These are phyloP conservation scores for Masticophis lateralis DNA, from an alignment of 2,797 vertebrate species.

Conservation along the genomic window DNA sequence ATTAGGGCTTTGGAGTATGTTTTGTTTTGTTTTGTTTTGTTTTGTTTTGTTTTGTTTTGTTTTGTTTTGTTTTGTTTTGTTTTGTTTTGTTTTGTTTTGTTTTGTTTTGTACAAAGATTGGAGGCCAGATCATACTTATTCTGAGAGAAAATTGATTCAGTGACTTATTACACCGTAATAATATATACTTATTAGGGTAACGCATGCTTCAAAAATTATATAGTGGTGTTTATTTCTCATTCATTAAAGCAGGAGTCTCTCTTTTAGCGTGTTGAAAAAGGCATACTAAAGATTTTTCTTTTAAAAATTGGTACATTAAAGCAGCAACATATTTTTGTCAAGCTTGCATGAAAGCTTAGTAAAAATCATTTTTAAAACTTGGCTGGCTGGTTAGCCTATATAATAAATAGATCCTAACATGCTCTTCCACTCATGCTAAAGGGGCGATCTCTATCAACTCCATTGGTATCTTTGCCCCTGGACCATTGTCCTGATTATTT, in stretches of 20 bases:
- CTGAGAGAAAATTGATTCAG: background rate
- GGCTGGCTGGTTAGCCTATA: background rate
- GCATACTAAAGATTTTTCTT: background rate
- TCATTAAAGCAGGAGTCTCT: background rate
- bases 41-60: too few species aligned
- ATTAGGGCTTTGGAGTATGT: background rate
- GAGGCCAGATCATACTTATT: background rate
- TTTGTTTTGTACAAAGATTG: background rate
- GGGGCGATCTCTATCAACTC: background rate
- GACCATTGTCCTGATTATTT: background rate
- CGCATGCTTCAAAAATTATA: background rate
- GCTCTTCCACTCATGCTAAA: background rate
- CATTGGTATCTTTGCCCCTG: background rate
- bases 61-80: too few species aligned
- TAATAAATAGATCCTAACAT: background rate
- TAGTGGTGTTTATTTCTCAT: background rate
- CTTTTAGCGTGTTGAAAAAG: background rate
- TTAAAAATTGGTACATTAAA: background rate
- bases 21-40: too few species aligned
- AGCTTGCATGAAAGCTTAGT: background rate
- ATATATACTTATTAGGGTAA: background rate
- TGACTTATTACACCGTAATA: background rate
- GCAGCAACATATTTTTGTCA: background rate
- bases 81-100: background rate
- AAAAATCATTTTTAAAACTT: background rate